Conservation (phyloP, 2,888 invertebrate genomes). For the Rapana venosa region DNA sequence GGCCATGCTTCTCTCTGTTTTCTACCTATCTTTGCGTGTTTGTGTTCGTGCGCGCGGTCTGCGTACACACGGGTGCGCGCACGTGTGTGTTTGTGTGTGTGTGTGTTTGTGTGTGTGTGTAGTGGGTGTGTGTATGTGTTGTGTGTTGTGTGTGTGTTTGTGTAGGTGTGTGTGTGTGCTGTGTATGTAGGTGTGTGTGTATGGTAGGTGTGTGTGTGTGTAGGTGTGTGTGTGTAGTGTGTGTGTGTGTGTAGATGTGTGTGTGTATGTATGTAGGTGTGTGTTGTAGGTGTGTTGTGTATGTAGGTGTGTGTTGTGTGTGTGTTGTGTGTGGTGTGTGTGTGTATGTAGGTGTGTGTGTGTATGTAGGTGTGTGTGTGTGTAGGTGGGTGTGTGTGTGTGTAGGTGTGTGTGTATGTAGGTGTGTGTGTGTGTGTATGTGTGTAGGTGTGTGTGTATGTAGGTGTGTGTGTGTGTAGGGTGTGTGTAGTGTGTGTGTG, state of each 20-base stretch:
- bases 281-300: not conserved
- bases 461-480: too few species aligned
- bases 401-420: too few species aligned
- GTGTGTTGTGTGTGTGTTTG: constrained; percentile 13
- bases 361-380: not conserved
- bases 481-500: too few species aligned
- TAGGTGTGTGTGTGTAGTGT: too few species aligned
- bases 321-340: constrained; percentile 26
- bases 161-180: not conserved
- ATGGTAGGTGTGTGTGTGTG: too few species aligned
- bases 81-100: too few species aligned
- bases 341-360: not conserved
- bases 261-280: not conserved
- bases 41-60: not conserved
- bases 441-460: too few species aligned
- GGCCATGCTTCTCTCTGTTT: not conserved
- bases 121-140: too few species aligned
- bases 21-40: not conserved
- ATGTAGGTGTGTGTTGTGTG: too few species aligned
- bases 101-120: too few species aligned
- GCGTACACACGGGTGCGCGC: not conserved
- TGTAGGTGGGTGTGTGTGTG: too few species aligned
- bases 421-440: too few species aligned
- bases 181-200: not conserved
- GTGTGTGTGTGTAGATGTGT: constrained; percentile 25